Evolutionary conservation across 2,113 vertebrate species (phyloP), one percentile per base, ranked within the genome.

Genomic region (Pterophyllum scalare): DNA sequence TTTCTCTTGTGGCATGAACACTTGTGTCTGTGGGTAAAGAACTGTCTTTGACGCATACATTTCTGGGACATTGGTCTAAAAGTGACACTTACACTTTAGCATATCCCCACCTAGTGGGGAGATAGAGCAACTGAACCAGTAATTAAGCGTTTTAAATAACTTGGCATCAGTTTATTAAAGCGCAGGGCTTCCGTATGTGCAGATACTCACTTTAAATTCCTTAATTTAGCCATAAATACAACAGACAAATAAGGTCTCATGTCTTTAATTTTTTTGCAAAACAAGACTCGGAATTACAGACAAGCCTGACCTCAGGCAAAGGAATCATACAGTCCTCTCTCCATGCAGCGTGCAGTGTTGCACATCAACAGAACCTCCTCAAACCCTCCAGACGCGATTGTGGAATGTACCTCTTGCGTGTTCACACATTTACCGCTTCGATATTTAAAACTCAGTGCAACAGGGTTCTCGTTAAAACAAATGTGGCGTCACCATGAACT

Each of bases 231-330:
- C 19, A 83, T 6, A 64, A 20, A 62, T 52, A 26, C 9, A 22
- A 67, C 35, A 56, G 2, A 62, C 58, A 59, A 7, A 14, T 86
- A 79, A 88, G 89, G 92, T 90, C 92, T 88, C 88, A 93, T 83
- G 92, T 83, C 86, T 95, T 96, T 95, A 93, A 89, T 93, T 96
- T 95, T 90, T 94, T 90, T 94, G 89, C 92, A 95, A 96, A 96
- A 95, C 90, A 94, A 95, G 89, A 96, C 87, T 91, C 87, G 59
- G 87, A 94, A 92, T 93, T 92, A 96, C 94, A 95, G 92, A 94
- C 88, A 88, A 83, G 91, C 93, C 95, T 95, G 92, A 75, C 95
- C 84, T 91, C 93, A 93, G 94, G 94, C 94, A 95, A 93, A 94
- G 87, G 91, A 92, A 94, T 87, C 88, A 80, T 91, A 91, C 90